These are phyloP conservation scores for Molanna angustata DNA, from an alignment of 2,888 invertebrate species.

Conservation along the genomic window DNA sequence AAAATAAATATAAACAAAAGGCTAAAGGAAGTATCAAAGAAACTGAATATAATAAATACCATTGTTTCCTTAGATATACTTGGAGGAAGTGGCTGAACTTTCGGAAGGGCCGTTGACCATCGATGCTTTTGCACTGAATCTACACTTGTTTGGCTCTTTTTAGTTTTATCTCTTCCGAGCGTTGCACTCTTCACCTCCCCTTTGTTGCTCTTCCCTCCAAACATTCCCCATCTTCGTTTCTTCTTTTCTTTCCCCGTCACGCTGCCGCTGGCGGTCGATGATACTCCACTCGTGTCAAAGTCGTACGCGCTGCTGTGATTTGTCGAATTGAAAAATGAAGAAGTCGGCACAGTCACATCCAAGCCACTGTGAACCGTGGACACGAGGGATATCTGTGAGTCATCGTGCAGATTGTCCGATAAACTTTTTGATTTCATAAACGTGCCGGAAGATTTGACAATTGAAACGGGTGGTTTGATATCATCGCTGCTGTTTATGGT, in stretches of 20 bases:
- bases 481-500: conserved; percentile 39
- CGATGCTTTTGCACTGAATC: conserved; percentile 56
- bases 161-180: conserved; percentile 63
- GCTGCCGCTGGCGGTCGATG: conserved; percentile 38
- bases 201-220: conserved; percentile 64
- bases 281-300: conserved; percentile 36
- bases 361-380: conserved; percentile 33
- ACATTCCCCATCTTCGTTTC: conserved; percentile 65
- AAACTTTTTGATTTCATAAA: conserved; percentile 24
- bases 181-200: conserved; percentile 64
- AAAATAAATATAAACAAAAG: too few relatives aligned
- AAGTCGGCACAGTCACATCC: conserved; percentile 40
- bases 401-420: conserved; percentile 26
- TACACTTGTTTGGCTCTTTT: conserved; percentile 47
- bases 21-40: background rate
- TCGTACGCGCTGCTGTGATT: conserved; percentile 43
- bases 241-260: conserved; percentile 58
- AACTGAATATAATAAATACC: conserved; percentile 50
- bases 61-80: conserved; percentile 77
- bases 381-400: conserved; percentile 37
- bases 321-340: conserved; percentile 42
- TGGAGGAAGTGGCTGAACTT: conserved; percentile 68
- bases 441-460: conserved; percentile 14
- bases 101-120: conserved; percentile 71
- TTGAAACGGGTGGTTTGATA: conserved; percentile 25